Evolutionary conservation across 1,140 invertebrate genomes (phyloP), one percentile per base, ranked within the genome.

Genomic region (Leptinotarsa lineolata): DNA sequence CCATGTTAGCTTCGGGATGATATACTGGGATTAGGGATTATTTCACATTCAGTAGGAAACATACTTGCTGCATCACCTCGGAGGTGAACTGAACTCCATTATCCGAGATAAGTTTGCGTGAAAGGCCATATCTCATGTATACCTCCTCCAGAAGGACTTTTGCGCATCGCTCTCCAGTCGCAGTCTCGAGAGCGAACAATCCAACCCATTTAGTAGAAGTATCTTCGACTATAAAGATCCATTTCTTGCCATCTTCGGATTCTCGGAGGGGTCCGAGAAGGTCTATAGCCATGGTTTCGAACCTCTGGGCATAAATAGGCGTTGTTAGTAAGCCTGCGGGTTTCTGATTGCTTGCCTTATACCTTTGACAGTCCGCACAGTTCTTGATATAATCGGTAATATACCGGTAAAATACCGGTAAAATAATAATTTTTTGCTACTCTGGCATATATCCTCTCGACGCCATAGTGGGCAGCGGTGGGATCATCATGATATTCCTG

Each of bases 1-100:
- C 81, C 0, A 81, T 81, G 66, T 87, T 86, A 0, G 83, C 75
- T 69, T 84, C 80, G 3, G 85, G 82, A 72, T 85, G 83, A 79
- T 20, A 0, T 75, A 1, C 75, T 59, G 58, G 83, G 75, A 48
- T 84, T 2, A 84, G 73, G 16, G 61, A 73, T 16, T 30, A 6
- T 30, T 30, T 30, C 24, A 30, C 24, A 30, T 30, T 30, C 24
- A 30, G 4, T 22, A 22, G 22, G 22, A 22, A 22, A 22, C 24
- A 30, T 6, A 6, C 5, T 30, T 30, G 24, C 24, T 30, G 24
- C 24, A 30, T 30, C 24, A 30, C 24, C 24, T 30, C 24, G 24
- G 65, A 68, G 1, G 74, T 64, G 75, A 79, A 63, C 74, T 72
- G 48, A 8, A 54, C 39, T 2, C 73, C 54, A 60, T 74, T 74